Conservation (phyloP, 2,797 vertebrate genomes). For the Naso thynnoides region DNA sequence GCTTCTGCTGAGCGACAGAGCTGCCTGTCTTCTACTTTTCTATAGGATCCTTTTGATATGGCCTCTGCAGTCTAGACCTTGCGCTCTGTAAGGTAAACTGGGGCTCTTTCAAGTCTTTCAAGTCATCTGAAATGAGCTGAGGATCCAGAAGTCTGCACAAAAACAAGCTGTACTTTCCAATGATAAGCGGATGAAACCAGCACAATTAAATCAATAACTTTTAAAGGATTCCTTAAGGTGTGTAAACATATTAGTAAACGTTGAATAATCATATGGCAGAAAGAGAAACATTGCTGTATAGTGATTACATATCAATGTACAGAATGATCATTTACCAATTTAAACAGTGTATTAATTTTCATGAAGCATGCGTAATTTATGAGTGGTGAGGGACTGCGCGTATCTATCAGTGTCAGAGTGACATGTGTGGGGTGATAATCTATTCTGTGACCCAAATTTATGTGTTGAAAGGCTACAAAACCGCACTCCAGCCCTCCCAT, state of each 20-base stretch:
- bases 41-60: slow-evolving; percentile 71
- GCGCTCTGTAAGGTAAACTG: slow-evolving; percentile 28
- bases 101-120: slow-evolving; percentile 33
- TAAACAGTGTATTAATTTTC: slow-evolving; percentile 70
- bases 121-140: slow-evolving; percentile 23
- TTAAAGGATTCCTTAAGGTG: slow-evolving; percentile 18
- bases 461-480: slow-evolving; percentile 77
- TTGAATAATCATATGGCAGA: slow-evolving; percentile 37
- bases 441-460: slow-evolving; percentile 83
- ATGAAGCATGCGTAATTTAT: slow-evolving; percentile 71
- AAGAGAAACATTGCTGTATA: slow-evolving; percentile 15
- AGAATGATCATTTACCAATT: slow-evolving; percentile 70
- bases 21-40: slow-evolving; percentile 66
- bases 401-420: slow-evolving; percentile 75
- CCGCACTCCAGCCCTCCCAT: slow-evolving; percentile 69
- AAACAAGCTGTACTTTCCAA: slow-evolving; percentile 8
- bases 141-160: slow-evolving; percentile 5
- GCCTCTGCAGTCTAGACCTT: slow-evolving; percentile 55
- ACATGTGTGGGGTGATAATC: slow-evolving; percentile 77
- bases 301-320: slow-evolving; percentile 37
- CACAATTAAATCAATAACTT: slow-evolving; percentile 11
- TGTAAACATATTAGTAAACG: slow-evolving; percentile 14
- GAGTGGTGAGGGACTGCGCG: slow-evolving; percentile 63
- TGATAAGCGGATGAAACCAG: not conserved
- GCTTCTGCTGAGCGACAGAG: slow-evolving; percentile 51